Evolutionary conservation across 2,113 vertebrate species (phyloP), one percentile per base, ranked within the genome.

Genomic region (Craseonycteris thonglongyai): DNA sequence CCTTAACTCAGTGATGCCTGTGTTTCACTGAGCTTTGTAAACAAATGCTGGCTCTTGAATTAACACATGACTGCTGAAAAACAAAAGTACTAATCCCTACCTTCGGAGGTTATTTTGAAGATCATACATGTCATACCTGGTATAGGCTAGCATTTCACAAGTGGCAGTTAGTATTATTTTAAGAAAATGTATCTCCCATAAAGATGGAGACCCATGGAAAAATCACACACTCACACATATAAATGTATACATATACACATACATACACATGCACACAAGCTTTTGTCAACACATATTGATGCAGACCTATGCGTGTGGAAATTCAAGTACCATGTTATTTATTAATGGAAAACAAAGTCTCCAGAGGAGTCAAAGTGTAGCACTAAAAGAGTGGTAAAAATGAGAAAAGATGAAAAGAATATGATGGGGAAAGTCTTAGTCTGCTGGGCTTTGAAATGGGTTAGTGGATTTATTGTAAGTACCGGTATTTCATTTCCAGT

Each of bases 401-500:
- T 45, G 45, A 82, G 66, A 79, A 45, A 74, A 72, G 35, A 42
- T 69, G 24, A 84, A n/a, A 66, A 61, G 11, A 89, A 38, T 74
- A 51, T 56, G 40, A 97, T 47, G 8, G 21, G 30, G 3, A 91
- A 91, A 56, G 38, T 93, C 63, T 75, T 95, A 71, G 84, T 12
- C 8, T 82, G 10, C 90, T 42, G 91, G 65, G 74, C 38, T 89
- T 4, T 79, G 61, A 51, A 90, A 6, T 83, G 16, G 15, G 35
- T 92, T 30, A 54, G 49, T 94, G 89, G 56, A 30, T 12, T 28
- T 3, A 72, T 38, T 90, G 5, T 90, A 75, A 86, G 90, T 65
- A n/a, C n/a, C n/a, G n/a, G n/a, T n/a, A 89, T 74, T 96, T 94
- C 81, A 93, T 79, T 59, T 95, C 47, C 47, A 90, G 74, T 66